Base-by-base conservation (phyloP, 1,140 invertebrate species). In the Bombus picipes region DNA sequence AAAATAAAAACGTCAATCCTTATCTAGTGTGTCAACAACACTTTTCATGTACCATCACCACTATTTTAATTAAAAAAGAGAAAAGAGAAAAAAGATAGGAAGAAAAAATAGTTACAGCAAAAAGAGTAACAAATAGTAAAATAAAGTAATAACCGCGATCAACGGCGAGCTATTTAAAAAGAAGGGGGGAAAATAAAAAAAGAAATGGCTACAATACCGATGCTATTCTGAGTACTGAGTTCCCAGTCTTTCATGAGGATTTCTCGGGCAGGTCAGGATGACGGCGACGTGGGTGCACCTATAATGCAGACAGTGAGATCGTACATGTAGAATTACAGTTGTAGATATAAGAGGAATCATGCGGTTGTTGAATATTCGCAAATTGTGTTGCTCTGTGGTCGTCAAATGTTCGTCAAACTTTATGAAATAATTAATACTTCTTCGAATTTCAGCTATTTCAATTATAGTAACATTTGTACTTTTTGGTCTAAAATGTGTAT, bases 241-340 rank as follows among this genome's bases (percentile, higher is more conserved):
- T 95, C 95, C 95, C 95, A 95, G 95, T 95, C 94, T 95, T 95
- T 95, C 95, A 95, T 95, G 94, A 95, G 95, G 95, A 95, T 95
- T 95, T 95, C 93, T 94, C 95, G 94, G 94, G 94, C 95, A 95
- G 95, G 93, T 95, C 95, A 95, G 94, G 95, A 95, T 94, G 94
- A 95, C 94, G 91, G 93, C 94, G 92, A 95, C 92, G 94, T 94
- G 94, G 94, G 87, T 94, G 93, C 93, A 95, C 95, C 95, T 95
- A 95, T 92, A 95, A 95, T 94, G 90, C 92, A 94, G 92, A 95
- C 92, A 95, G 92, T 94, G 92, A 86, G 90, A 93, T 94, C 89
- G 88, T 94, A 95, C 89, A 95, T 87, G 72, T 87, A 82, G 77
- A 90, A 82, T 76, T 75, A 59, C 68, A 71, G 68, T 86, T 70